Percentiles rank a stretch among this genome's conserved stretches.
These are phyloP conservation scores for Leptocoma aspasia DNA, from an alignment of 2,113 vertebrate species.

Conservation along the genomic window DNA sequence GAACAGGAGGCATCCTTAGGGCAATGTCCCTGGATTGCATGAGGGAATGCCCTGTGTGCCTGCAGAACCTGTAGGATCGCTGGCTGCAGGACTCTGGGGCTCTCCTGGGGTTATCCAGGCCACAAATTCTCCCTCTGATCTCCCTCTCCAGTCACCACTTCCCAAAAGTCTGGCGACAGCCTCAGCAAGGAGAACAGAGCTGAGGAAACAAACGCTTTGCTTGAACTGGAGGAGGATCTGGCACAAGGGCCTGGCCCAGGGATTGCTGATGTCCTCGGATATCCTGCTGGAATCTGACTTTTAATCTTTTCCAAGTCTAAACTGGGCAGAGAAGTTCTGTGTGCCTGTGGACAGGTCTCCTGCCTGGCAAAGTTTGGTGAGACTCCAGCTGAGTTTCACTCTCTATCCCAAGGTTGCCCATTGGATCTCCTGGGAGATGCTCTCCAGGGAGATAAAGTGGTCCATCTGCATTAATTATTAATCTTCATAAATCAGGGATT, in stretches of 20 bases:
- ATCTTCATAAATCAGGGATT: neutral
- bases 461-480: neutral
- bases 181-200: neutral
- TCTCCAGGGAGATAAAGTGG: neutral
- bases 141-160: neutral
- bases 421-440: neutral
- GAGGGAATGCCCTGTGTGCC: neutral
- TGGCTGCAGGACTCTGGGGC: neutral
- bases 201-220: neutral
- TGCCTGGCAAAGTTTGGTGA: neutral
- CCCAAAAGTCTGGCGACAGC: neutral
- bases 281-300: neutral
- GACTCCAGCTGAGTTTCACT: neutral
- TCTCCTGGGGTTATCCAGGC: neutral
- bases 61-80: rapidly evolving
- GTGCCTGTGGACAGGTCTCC: neutral
- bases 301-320: neutral
- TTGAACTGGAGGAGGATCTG: neutral
- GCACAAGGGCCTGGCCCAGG: neutral
- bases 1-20: neutral
- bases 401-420: neutral
- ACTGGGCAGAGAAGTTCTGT: neutral
- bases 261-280: neutral
- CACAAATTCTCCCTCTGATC: neutral
- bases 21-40: neutral